Base-by-base conservation (phyloP, 1,140 invertebrate species). In the Nautilus pompilius region DNA sequence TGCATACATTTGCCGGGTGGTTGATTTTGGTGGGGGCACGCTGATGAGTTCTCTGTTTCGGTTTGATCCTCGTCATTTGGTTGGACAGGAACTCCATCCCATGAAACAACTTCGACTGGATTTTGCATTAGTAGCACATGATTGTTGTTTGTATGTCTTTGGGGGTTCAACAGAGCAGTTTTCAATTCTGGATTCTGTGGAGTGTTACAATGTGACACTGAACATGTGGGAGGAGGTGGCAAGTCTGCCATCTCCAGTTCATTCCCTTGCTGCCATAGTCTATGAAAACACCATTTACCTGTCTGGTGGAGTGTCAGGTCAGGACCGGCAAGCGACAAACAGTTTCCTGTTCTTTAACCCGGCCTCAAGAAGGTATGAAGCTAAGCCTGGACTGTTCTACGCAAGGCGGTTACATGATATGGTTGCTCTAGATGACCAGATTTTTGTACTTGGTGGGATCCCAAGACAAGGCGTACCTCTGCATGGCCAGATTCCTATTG, bases 121-220 rank as follows among this genome's bases (percentile, higher is more conserved):
- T 32, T 79, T 80, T 58, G 74, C 78, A 1, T 62, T 79, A 28
- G 73, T 76, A 29, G 89, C 91, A 10, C 87, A 93, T 79, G 89
- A 92, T 63, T 90, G 90, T 36, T 88, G 87, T 72, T 82, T 97
- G 54, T 96, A 93, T 77, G 93, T 93, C 0, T 90, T 97, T 75
- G 95, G 95, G 32, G 95, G 95, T 10, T 95, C 93, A 90, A 91
- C 95, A 20, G 93, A 93, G 2, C 91, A 92, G 69, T 93, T 95
- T 80, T 92, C 89, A 59, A 93, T 91, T 15, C 88, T 94, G 51
- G 88, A 90, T 58, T 89, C 88, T 15, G 90, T 92, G 0, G 92
- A 95, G 79, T 86, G 89, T 68, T 95, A 91, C 79, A 89, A 94
- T 84, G 91, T 92, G 0, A 81, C 88, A 58, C 88, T 86, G 13